A percentile compares a stretch with the other conserved stretches of the same genome.
Evolutionary conservation across 2,113 vertebrate species (phyloP).

Genomic region (Peucedramus taeniatus): DNA sequence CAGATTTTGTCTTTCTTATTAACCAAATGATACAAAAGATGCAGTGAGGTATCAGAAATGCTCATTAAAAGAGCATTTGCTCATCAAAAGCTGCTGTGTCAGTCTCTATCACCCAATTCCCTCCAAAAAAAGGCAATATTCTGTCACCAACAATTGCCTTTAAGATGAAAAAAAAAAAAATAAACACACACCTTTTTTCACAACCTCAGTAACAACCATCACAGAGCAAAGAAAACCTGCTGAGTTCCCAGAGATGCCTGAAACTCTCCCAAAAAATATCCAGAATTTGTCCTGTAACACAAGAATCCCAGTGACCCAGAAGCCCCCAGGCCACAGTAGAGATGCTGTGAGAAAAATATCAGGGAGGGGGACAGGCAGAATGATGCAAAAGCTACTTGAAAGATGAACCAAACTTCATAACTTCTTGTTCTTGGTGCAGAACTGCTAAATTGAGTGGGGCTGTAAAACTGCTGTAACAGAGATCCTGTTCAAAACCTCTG

Average conservation of each 20-base stretch:
- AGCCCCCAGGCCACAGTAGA: neutral
- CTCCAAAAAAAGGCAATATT: neutral
- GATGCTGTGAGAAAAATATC: neutral
- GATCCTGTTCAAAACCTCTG: neutral
- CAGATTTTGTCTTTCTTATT: neutral
- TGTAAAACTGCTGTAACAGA: neutral
- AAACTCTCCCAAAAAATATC: neutral
- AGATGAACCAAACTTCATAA: neutral
- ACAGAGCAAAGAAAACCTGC: neutral
- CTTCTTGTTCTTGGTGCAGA: slow-evolving; percentile 3
- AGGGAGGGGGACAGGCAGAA: neutral
- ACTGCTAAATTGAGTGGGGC: slow-evolving; percentile 20
- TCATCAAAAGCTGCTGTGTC: neutral
- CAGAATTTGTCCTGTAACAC: rapidly evolving
- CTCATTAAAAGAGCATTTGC: neutral
- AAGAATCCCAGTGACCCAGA: neutral
- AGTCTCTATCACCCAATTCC: neutral
- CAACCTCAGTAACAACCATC: neutral
- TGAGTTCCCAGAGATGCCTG: neutral
- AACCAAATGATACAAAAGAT: neutral
- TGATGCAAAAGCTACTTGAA: neutral
- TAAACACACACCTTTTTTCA: neutral
- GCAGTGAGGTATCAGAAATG: neutral
- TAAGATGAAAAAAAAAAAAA: neutral
- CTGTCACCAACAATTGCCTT: neutral